Evolutionary conservation across 92 coral and sea anemone genomes (phyloP), one percentile per base, ranked within the genome.

Genomic region (Bergia puertoricense): DNA sequence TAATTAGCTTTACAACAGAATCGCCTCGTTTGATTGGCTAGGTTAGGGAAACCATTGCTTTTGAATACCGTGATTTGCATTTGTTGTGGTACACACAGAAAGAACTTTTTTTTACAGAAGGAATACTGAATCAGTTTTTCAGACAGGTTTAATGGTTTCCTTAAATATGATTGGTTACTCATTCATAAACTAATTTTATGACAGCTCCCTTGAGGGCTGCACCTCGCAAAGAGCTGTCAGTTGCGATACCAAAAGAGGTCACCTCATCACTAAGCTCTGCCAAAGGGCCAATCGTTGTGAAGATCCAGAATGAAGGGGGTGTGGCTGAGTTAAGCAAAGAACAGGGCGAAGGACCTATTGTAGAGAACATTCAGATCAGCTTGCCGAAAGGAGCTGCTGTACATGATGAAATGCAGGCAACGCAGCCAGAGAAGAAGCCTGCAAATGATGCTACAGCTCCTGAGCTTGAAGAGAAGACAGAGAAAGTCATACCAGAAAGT

Each of bases 221-320:
- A 45, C 90, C 82, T 4, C 86, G 90, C 85, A 95, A 94, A 16
- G 94, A 95, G 82, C 93, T 95, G 67, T 90, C 91, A 51, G 98
- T 95, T 81, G 92, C 94, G n/a, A 95, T 95, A 11, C 98, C 98
- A 15, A 79, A 92, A n/a, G 98, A 95, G 66, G 94, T 95, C 41
- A 95, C 98, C 0, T 88, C 95, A 79, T 92, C 96, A 23, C 93
- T 95, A 2, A 89, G 92, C 81, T 89, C 93, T n/a, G 91, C 93
- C 84, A 89, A 93, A 44, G 94, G 94, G 77, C 98, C 98, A 54
- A 95, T 95, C 7, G 86, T 95, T 40, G 96, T 95, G 30, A 95
- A 92, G 91, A 95, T 95, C n/a, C 91, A 95, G 67, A 94, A 92
- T 37, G 98, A 95, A 75, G 95, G 95, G 16, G 96, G 98, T 3